Evolutionary conservation across 2,888 invertebrate species (phyloP).

Genomic region (Aspidapion aeneum): DNA sequence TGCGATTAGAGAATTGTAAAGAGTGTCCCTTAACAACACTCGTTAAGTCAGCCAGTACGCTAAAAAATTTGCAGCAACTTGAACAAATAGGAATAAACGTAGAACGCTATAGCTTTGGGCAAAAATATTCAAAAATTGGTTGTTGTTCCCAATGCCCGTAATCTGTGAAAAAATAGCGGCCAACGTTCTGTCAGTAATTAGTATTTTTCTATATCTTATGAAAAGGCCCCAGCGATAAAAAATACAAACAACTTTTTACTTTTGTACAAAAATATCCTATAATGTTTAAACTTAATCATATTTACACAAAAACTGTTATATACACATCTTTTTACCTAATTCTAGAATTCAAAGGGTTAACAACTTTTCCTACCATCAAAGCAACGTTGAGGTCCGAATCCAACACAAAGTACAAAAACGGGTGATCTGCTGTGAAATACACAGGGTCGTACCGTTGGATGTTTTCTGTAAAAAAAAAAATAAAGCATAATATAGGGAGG

Average conservation of each 20-base stretch:
- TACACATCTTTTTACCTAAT: slow-evolving; percentile 54
- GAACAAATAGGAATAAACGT: neutral
- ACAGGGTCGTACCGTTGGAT: slow-evolving; percentile 53
- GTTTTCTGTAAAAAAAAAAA: slow-evolving; percentile 44
- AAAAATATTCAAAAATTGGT: neutral
- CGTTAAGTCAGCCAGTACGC: neutral
- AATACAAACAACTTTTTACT: too few species aligned
- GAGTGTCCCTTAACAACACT: neutral
- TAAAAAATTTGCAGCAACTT: neutral
- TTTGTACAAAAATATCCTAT: too few species aligned
- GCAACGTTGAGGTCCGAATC: slow-evolving; percentile 76
- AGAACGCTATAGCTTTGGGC: neutral
- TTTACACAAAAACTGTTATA: slow-evolving; percentile 8
- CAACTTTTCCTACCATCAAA: slow-evolving; percentile 78
- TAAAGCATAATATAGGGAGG: neutral
- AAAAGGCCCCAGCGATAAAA: too few species aligned
- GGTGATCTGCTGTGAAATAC: slow-evolving; percentile 74
- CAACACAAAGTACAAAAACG: slow-evolving; percentile 82
- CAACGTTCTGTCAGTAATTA: too few species aligned
- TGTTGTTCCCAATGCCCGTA: neutral
- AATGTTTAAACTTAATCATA: too few species aligned
- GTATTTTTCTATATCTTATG: too few species aligned
- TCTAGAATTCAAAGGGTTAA: slow-evolving; percentile 78
- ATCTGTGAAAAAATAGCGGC: too few species aligned
- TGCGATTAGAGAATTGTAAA: neutral